Evolutionary conservation across 2,888 invertebrate genomes (phyloP).

Genomic region (Campaea margaritaria): DNA sequence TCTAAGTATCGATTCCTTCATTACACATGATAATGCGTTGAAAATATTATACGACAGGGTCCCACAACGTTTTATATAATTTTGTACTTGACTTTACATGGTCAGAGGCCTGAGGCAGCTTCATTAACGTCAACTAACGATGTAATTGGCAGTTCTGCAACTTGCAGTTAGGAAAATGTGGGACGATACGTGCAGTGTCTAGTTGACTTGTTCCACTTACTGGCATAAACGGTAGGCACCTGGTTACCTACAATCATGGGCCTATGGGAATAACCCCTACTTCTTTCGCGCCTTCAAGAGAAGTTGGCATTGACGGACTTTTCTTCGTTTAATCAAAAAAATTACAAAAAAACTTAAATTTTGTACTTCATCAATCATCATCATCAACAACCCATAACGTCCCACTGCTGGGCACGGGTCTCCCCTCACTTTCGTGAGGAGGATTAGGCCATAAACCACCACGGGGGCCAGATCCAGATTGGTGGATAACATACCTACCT

Average conservation of each 20-base stretch:
- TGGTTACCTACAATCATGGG: not conserved
- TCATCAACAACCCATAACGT: too few species aligned
- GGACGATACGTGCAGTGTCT: constrained; percentile 15
- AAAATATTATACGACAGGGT: constrained; percentile 10
- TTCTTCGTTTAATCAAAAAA: too few species aligned
- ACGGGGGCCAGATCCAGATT: too few species aligned
- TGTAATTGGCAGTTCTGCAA: constrained; percentile 63
- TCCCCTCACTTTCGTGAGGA: too few species aligned
- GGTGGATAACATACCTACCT: too few species aligned
- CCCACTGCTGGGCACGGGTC: too few species aligned
- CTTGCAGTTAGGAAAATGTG: constrained; percentile 19
- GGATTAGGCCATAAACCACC: too few species aligned
- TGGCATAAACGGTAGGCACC: constrained; percentile 8
- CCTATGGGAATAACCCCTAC: too few species aligned
- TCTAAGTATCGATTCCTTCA: not conserved
- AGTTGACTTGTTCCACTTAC: constrained; percentile 12
- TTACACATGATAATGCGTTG: not conserved
- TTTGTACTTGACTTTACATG: constrained; percentile 25
- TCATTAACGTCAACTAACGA: constrained; percentile 76
- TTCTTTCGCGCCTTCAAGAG: too few species aligned
- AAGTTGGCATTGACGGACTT: too few species aligned
- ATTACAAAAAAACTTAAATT: too few species aligned
- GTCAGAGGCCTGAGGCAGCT: constrained; percentile 59
- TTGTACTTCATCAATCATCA: too few species aligned
- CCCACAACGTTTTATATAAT: constrained; percentile 44